A percentile compares a stretch with the other conserved stretches of the same genome.
These are phyloP conservation scores for Halocynthia roretzi DNA, from an alignment of 23 tunicate species.

Conservation along the genomic window DNA sequence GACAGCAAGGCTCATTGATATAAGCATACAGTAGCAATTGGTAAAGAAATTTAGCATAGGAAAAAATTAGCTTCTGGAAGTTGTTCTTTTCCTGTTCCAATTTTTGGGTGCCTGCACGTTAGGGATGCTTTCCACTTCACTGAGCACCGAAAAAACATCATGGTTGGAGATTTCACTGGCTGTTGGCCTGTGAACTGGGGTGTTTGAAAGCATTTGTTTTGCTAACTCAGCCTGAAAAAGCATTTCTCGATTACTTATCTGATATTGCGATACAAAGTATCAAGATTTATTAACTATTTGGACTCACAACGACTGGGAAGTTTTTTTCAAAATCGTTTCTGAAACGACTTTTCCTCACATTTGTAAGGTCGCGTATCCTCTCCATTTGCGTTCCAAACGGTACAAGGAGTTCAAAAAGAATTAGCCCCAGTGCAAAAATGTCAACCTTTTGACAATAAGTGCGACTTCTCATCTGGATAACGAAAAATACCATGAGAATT, in stretches of 20 bases:
- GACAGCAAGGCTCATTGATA: too few species aligned
- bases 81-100: too few species aligned
- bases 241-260: background rate
- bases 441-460: conserved; percentile 77
- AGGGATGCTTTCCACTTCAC: too few species aligned
- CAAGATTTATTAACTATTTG: background rate
- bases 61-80: too few species aligned
- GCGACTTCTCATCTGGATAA: conserved; percentile 55
- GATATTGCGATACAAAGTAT: too few species aligned
- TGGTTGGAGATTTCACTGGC: conserved; percentile 37
- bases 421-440: conserved; percentile 82
- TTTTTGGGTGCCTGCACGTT: too few species aligned
- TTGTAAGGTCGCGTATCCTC: conserved; percentile 39
- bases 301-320: conserved; percentile 35
- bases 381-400: conserved; percentile 84
- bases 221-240: conserved; percentile 39
- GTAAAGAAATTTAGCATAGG: too few species aligned
- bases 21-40: too few species aligned
- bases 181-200: conserved; percentile 50
- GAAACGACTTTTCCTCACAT: conserved; percentile 59
- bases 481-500: background rate
- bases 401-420: conserved; percentile 50
- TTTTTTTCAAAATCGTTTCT: conserved; percentile 28
- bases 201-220: conserved; percentile 25
- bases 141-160: conserved; percentile 21